Conservation (phyloP, 1,140 invertebrate species). For the Trichoplusia ni region DNA sequence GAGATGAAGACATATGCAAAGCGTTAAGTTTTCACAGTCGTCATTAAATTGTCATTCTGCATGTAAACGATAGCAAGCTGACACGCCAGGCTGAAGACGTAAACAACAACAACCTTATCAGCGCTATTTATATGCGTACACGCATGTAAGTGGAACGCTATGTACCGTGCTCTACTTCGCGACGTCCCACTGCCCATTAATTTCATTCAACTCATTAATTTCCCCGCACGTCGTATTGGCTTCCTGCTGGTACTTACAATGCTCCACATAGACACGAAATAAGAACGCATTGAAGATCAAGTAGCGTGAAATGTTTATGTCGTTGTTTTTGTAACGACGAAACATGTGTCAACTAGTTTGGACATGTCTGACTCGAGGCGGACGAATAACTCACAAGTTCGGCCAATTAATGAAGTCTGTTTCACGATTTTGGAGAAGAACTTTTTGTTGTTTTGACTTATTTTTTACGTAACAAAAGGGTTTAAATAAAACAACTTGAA, state of each 20-base stretch:
- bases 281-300: neutral
- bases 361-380: neutral
- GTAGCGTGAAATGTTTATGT: constrained; percentile 12
- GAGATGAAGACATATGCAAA: too few relatives aligned
- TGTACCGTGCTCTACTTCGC: neutral
- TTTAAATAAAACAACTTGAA: too few relatives aligned
- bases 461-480: too few relatives aligned
- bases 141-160: neutral
- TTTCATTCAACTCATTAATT: constrained; percentile 28
- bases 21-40: too few relatives aligned
- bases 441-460: too few relatives aligned
- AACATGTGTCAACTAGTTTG: neutral
- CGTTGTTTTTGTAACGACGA: constrained; percentile 1
- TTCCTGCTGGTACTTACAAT: constrained; percentile 21
- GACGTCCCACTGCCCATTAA: constrained; percentile 10
- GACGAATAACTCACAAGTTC: constrained; percentile 6
- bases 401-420: neutral
- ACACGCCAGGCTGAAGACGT: too few relatives aligned
- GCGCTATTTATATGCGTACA: neutral
- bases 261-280: neutral
- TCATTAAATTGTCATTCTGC: too few relatives aligned
- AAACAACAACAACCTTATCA: neutral
- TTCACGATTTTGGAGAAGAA: too few relatives aligned
- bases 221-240: constrained; percentile 2
- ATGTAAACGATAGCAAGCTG: too few relatives aligned